Percentiles rank a stretch among this genome's conserved stretches.
Conservation (phyloP, 1,140 invertebrate species). For the Drosophila novamexicana region DNA sequence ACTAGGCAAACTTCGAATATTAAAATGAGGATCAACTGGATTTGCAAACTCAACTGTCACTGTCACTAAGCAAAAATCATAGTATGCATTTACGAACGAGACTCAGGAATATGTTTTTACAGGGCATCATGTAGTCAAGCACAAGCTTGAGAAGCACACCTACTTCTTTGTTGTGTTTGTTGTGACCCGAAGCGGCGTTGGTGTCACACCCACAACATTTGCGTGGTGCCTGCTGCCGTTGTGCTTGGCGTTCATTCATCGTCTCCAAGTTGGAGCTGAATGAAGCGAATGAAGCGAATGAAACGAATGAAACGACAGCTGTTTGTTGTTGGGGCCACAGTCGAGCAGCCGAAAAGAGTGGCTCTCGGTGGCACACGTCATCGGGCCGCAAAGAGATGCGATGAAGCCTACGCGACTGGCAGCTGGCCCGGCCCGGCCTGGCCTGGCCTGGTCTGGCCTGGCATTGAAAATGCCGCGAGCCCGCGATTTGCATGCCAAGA, state of each 20-base stretch:
- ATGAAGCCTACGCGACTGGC: constrained; percentile 61
- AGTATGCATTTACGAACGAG: too few relatives aligned
- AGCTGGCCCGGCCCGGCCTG: constrained; percentile 38
- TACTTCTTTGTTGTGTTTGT: constrained; percentile 41
- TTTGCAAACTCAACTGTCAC: too few relatives aligned
- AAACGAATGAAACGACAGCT: constrained; percentile 65
- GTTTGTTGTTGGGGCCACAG: constrained; percentile 13
- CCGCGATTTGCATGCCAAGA: constrained; percentile 78
- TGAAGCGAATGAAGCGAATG: constrained; percentile 41
- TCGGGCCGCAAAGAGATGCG: constrained; percentile 53
- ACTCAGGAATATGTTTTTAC: neutral
- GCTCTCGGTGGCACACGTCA: constrained; percentile 70
- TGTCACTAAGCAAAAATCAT: too few relatives aligned
- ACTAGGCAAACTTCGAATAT: too few relatives aligned
- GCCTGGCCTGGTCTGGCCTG: constrained; percentile 11
- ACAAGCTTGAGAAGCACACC: constrained; percentile 14
- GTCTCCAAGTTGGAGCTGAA: constrained; percentile 47
- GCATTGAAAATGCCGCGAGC: constrained; percentile 70
- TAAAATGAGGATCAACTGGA: neutral
- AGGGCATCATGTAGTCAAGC: constrained; percentile 12
- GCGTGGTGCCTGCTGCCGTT: constrained; percentile 40
- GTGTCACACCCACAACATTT: constrained; percentile 79
- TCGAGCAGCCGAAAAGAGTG: constrained; percentile 22
- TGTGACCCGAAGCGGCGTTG: constrained; percentile 78
- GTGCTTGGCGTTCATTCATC: constrained; percentile 63